phyloP scores from a whole-genome alignment of 2,797 vertebrate species.

The Cossypha caffra region DNA sequence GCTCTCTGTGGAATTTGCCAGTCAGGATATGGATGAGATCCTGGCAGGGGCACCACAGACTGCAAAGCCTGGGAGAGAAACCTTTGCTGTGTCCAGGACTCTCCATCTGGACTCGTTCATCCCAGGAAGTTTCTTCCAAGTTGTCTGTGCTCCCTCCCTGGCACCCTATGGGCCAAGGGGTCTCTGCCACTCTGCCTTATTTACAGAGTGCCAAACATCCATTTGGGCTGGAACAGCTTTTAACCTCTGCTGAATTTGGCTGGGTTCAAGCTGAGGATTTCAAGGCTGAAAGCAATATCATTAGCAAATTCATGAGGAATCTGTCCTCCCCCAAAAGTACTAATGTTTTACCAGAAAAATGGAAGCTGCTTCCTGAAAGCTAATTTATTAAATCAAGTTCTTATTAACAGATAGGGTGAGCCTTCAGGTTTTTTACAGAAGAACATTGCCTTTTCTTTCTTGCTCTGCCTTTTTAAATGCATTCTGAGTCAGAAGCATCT shows the following conservation, averaged over 20 bases:
- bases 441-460: neutral
- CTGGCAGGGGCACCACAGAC: neutral
- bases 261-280: neutral
- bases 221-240: constrained; percentile 21
- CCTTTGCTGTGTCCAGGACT: neutral
- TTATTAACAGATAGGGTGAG: neutral
- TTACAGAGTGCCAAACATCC: neutral
- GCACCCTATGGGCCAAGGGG: fast-evolving
- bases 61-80: neutral
- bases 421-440: constrained; percentile 3
- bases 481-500: neutral
- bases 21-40: neutral
- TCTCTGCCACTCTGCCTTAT: neutral
- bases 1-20: neutral
- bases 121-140: neutral
- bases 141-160: neutral
- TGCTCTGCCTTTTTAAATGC: neutral
- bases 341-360: constrained; percentile 43
- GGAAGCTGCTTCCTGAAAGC: constrained; percentile 36
- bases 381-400: constrained; percentile 33
- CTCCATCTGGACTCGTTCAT: neutral
- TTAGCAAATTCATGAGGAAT: constrained; percentile 45
- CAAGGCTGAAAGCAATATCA: constrained; percentile 11
- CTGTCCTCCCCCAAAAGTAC: neutral
- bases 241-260: neutral